Evolutionary conservation across 2,113 vertebrate genomes (phyloP), one percentile per base, ranked within the genome.

Genomic region (Lepidothrix coronata): DNA sequence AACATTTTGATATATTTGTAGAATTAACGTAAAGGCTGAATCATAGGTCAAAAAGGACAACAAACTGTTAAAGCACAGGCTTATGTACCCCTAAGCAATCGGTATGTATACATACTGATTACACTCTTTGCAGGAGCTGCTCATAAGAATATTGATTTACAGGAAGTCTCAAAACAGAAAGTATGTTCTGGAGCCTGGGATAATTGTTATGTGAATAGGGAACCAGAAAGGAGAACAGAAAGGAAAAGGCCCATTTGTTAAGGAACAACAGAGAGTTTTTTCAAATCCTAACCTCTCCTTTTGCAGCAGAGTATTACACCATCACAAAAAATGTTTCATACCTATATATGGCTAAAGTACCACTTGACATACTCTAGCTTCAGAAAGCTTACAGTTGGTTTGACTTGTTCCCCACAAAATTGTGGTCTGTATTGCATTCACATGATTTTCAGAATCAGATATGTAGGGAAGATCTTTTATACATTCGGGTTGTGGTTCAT

Each of bases 141-240:
- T 93, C 1, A 4, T 37, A 83, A 91, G 61, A 51, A 79, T 83
- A 88, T 49, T 59, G 31, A 85, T 88, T 94, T 91, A 87, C 63
- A 73, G 55, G 82, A 82, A 76, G 37, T 80, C 90, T 85, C 54
- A 93, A 93, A 97, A 97, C 73, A 4, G 30, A 95, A 96, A 95
- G 74, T 48, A 8, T 48, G 37, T 49, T 71, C 51, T 68, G 81
- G 76, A 96, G 89, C 70, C 86, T 90, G 94, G 93, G 94, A 96
- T 96, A 90, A 91, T 68, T 76, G 52, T 94, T 84, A 78, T 19
- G 2, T 93, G 75, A 94, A 95, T 86, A 89, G 57, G 84, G 96
- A 95, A 97, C 95, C 73, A 96, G 94, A 96, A 97, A 96, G 59
- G 72, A 97, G 96, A 97, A 97, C 96, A 96, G 95, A 97, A 97